Conservation (phyloP, 1,140 invertebrate species). For the Drosophila subpulchrella region DNA sequence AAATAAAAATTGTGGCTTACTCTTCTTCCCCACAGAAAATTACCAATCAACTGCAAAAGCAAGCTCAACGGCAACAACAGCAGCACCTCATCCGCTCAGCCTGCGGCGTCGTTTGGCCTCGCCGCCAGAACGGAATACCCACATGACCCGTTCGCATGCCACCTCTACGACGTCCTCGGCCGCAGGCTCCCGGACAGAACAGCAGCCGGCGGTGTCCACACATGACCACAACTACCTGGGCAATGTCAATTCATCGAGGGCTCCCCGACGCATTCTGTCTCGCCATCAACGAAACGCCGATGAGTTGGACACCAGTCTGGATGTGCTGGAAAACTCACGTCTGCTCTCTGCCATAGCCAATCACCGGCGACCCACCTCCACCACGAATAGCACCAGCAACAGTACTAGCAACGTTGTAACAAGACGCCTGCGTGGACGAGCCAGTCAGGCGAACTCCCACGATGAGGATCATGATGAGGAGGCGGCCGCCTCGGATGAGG, state of each 20-base stretch:
- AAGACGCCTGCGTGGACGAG: conserved; percentile 63
- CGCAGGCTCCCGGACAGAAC: conserved; percentile 12
- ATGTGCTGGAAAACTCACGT: conserved; percentile 67
- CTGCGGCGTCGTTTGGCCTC: conserved; percentile 52
- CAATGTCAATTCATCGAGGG: conserved; percentile 44
- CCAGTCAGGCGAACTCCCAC: conserved; percentile 69
- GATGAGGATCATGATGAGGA: conserved; percentile 58
- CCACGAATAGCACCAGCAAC: conserved; percentile 55
- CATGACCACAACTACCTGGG: conserved; percentile 83
- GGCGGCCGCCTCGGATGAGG: conserved; percentile 70
- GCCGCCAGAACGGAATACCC: conserved; percentile 51
- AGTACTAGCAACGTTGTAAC: conserved; percentile 43
- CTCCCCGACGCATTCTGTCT: conserved; percentile 73
- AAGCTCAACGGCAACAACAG: conserved; percentile 30
- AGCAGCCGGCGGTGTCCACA: conserved; percentile 40
- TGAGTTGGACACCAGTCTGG: conserved; percentile 75
- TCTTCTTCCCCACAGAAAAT: conserved; percentile 37
- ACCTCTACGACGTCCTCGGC: conserved; percentile 63
- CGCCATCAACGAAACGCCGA: conserved; percentile 82
- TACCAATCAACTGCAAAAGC: conserved; percentile 40
- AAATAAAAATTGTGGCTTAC: background rate
- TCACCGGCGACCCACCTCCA: conserved; percentile 70
- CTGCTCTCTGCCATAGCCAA: conserved; percentile 49
- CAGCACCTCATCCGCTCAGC: conserved; percentile 63
- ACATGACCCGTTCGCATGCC: conserved; percentile 82